These are phyloP conservation scores for Drosophila repletoides DNA, from an alignment of 1,140 invertebrate genomes.

Conservation along the genomic window DNA sequence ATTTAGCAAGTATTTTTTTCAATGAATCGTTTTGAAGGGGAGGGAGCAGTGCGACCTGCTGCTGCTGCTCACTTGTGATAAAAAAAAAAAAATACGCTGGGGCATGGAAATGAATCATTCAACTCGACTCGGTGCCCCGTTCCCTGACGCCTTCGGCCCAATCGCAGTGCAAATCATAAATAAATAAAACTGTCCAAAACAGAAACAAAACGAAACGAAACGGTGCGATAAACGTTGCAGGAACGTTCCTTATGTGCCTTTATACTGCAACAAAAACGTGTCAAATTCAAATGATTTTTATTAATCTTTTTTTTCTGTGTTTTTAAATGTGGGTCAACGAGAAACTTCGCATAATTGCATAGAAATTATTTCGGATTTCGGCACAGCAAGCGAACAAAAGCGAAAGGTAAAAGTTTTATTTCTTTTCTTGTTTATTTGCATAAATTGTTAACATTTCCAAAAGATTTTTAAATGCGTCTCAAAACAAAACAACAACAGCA, in stretches of 20 bases:
- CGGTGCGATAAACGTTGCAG: neutral
- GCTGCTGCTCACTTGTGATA: neutral
- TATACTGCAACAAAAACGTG: slow-evolving; percentile 17
- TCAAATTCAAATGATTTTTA: slow-evolving; percentile 4
- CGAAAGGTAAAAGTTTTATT: slow-evolving; percentile 61
- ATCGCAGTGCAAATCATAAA: slow-evolving; percentile 28
- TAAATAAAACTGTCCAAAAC: slow-evolving; percentile 20
- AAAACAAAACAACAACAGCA: slow-evolving; percentile 17
- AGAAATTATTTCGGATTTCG: slow-evolving; percentile 28
- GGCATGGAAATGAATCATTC: slow-evolving; percentile 37
- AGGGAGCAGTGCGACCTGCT: slow-evolving; percentile 19
- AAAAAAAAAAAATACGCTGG: slow-evolving; percentile 25
- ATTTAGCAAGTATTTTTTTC: slow-evolving; percentile 4
- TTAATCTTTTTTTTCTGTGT: neutral
- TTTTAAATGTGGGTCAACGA: slow-evolving; percentile 36
- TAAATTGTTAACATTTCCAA: slow-evolving; percentile 28
- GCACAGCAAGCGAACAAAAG: slow-evolving; percentile 43
- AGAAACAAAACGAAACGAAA: slow-evolving; percentile 9
- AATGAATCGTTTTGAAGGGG: neutral
- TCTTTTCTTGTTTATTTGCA: slow-evolving; percentile 34
- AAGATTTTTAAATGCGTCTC: slow-evolving; percentile 9
- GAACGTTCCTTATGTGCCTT: slow-evolving; percentile 1
- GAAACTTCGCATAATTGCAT: slow-evolving; percentile 39
- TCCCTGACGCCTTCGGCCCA: neutral
- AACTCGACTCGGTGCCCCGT: neutral